A percentile compares a stretch with the other conserved stretches of the same genome.
These are phyloP conservation scores for Pseudomyrmex pallidus DNA, from an alignment of 1,140 invertebrate genomes.

Conservation along the genomic window DNA sequence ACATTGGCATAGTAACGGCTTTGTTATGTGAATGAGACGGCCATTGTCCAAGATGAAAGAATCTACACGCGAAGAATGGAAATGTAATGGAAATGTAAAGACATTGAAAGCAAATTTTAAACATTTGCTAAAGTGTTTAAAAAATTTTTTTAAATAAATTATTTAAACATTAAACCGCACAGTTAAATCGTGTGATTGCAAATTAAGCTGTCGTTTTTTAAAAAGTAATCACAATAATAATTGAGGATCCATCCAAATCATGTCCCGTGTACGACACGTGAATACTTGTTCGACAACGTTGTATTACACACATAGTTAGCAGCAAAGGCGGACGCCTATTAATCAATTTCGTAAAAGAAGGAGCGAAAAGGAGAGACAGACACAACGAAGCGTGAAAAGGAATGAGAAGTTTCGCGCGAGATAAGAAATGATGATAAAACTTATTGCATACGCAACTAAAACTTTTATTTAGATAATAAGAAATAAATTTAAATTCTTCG, in stretches of 20 bases:
- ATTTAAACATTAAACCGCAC: neutral
- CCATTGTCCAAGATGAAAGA: neutral
- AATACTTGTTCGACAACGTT: neutral
- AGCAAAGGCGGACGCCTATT: neutral
- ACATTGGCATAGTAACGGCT: constrained; percentile 13
- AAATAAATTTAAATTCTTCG: neutral
- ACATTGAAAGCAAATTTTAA: neutral
- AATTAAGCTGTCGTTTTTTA: neutral
- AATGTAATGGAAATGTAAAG: neutral
- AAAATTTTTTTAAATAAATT: no score
- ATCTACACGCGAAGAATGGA: no score
- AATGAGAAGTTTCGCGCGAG: neutral
- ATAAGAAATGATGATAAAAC: neutral
- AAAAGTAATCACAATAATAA: neutral
- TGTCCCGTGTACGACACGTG: neutral
- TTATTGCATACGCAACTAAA: neutral
- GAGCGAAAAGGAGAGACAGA: neutral
- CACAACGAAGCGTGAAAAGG: neutral
- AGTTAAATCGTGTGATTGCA: neutral
- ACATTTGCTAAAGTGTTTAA: no score
- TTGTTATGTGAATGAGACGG: neutral
- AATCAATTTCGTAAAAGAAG: neutral
- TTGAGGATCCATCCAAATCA: neutral
- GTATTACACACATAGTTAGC: no score
- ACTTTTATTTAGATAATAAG: neutral